phyloP scores from a whole-genome alignment of 23 tunicate genomes.

The Trididemnum clinides region DNA sequence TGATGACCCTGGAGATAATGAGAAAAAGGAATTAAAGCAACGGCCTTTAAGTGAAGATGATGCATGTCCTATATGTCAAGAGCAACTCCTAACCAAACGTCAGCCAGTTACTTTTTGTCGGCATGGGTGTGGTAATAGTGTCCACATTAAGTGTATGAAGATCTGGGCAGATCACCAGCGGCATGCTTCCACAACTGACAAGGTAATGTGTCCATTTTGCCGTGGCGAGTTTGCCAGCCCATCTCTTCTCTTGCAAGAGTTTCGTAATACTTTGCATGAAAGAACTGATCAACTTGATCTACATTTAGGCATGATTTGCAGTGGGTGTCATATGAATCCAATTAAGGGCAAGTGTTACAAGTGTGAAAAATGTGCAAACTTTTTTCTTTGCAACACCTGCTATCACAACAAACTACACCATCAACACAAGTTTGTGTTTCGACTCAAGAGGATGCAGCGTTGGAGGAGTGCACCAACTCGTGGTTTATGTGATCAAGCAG shows the following conservation, averaged over 20 bases:
- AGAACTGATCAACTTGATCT: constrained; percentile 22
- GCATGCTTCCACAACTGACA: constrained; percentile 35
- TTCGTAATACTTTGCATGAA: constrained; percentile 55
- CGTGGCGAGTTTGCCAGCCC: constrained; percentile 73
- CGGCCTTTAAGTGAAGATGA: constrained; percentile 54
- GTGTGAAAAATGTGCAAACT: constrained; percentile 46
- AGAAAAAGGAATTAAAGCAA: constrained; percentile 36
- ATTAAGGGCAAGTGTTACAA: constrained; percentile 93
- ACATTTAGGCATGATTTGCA: constrained; percentile 55
- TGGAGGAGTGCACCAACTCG: constrained; percentile 72
- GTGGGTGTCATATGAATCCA: constrained; percentile 67
- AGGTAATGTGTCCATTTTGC: constrained; percentile 80
- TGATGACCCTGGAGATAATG: not conserved
- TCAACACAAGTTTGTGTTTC: constrained; percentile 77
- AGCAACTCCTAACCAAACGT: constrained; percentile 49
- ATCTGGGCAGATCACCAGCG: constrained; percentile 95
- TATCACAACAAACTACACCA: constrained; percentile 60
- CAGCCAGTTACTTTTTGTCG: constrained; percentile 86
- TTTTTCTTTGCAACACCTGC: constrained; percentile 82
- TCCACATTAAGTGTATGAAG: constrained; percentile 96
- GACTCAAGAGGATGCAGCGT: constrained; percentile 58
- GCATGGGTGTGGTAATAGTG: constrained; percentile 94
- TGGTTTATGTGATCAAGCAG: not conserved
- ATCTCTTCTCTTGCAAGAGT: constrained; percentile 41
- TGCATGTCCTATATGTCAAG: constrained; percentile 94